These are phyloP conservation scores for Abramis brama DNA, from an alignment of 2,113 vertebrate genomes.

Conservation along the genomic window DNA sequence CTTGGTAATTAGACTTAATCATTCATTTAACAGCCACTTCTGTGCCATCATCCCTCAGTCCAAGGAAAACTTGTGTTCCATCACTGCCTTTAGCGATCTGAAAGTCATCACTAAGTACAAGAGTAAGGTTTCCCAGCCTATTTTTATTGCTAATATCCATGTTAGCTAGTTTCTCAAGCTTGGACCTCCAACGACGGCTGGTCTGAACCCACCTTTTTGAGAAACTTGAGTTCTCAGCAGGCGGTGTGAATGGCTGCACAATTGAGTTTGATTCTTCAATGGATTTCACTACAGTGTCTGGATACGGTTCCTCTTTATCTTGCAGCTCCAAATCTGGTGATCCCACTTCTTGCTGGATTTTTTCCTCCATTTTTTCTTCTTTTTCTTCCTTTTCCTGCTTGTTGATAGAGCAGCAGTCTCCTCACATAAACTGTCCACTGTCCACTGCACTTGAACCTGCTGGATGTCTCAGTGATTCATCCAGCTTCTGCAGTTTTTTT, in stretches of 20 bases:
- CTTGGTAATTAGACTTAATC: slow-evolving; percentile 54
- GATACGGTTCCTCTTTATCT: not conserved
- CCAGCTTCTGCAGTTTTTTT: slow-evolving; percentile 43
- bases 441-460: not conserved
- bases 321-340: not conserved
- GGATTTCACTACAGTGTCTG: not conserved
- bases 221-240: not conserved
- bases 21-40: slow-evolving; percentile 52
- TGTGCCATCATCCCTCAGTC: slow-evolving; percentile 34
- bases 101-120: slow-evolving; percentile 24
- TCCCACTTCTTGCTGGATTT: not conserved
- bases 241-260: not conserved
- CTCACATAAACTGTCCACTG: slow-evolving; percentile 6
- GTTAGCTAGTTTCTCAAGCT: slow-evolving; percentile 38
- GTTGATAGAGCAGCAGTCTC: not conserved
- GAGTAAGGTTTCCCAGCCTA: slow-evolving; percentile 29
- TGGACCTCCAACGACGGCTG: slow-evolving; percentile 39
- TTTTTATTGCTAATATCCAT: not conserved
- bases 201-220: slow-evolving; percentile 19
- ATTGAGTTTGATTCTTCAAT: slow-evolving; percentile 34
- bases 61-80: slow-evolving; percentile 45
- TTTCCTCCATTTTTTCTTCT: slow-evolving; percentile 49
- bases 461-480: slow-evolving; percentile 23
- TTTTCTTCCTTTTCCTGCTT: slow-evolving; percentile 38
- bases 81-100: slow-evolving; percentile 54